Conservation (phyloP, 2,888 invertebrate genomes). For the Cephus spinipes region DNA sequence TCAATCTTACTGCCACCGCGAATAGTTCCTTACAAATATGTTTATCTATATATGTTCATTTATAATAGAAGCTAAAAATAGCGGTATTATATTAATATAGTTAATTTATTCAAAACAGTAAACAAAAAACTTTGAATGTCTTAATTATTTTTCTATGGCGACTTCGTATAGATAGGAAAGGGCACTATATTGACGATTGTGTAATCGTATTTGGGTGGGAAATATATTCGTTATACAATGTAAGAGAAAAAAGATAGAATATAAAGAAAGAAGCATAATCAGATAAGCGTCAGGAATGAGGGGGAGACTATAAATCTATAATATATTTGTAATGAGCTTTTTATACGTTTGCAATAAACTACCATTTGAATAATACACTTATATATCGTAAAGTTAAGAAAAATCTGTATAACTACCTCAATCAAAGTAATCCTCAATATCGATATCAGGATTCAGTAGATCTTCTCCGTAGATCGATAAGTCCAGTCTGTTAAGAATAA, state of each 20-base stretch:
- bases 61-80: background rate
- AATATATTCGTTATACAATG: background rate
- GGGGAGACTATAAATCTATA: background rate
- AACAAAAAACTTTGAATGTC: background rate
- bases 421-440: conserved; percentile 99
- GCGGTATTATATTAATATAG: background rate
- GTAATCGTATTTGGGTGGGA: background rate
- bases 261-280: background rate
- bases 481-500: conserved; percentile 95
- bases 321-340: conserved; percentile 4
- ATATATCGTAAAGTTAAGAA: background rate
- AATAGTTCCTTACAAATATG: background rate
- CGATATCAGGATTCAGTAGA: conserved; percentile 93
- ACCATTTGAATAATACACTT: background rate
- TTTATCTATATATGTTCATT: background rate
- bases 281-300: background rate
- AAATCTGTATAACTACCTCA: conserved; percentile 61
- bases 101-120: background rate
- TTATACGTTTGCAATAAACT: conserved; percentile 6
- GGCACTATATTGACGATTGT: background rate
- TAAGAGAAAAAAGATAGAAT: background rate
- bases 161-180: background rate
- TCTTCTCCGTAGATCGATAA: conserved; percentile 89
- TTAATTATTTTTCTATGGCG: background rate
- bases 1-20: background rate